phyloP scores from a whole-genome alignment of 2,888 invertebrate genomes.

The Emmelina monodactyla region DNA sequence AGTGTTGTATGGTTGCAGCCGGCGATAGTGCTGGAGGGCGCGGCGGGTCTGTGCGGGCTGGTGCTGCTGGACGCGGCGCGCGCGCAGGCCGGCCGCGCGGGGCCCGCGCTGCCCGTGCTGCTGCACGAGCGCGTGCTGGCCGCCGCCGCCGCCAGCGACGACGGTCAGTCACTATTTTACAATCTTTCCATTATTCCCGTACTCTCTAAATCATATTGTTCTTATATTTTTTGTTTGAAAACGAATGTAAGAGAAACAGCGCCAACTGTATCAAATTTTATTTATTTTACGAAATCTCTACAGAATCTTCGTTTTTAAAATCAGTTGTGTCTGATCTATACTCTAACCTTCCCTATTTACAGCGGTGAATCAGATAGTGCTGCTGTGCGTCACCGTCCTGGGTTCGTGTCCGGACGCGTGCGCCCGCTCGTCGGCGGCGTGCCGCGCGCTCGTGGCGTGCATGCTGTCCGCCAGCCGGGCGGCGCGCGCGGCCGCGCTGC shows the following conservation, averaged over 20 bases:
- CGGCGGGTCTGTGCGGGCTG: slow-evolving; percentile 40
- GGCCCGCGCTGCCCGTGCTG: slow-evolving; percentile 77
- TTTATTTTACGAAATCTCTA: too few species aligned
- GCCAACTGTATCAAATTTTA: too few species aligned
- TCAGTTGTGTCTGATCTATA: too few species aligned
- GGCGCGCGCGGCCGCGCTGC: not conserved
- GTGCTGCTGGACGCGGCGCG: slow-evolving; percentile 27
- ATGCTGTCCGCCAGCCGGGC: not conserved
- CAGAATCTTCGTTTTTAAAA: too few species aligned
- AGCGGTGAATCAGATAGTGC: not conserved
- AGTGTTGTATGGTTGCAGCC: too few species aligned
- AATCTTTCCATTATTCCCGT: too few species aligned
- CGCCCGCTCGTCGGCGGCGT: not conserved
- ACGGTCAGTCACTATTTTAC: not conserved
- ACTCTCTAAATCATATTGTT: too few species aligned
- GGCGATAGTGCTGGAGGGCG: too few species aligned
- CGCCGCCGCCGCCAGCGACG: slow-evolving; percentile 49
- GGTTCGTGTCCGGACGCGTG: not conserved
- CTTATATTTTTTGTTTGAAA: too few species aligned
- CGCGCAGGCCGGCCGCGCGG: slow-evolving; percentile 71
- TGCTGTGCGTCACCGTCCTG: not conserved
- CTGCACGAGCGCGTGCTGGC: slow-evolving; percentile 83
- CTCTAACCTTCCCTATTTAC: too few species aligned
- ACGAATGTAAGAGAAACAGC: too few species aligned
- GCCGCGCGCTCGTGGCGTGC: not conserved